Percentiles rank a stretch among this genome's conserved stretches.
Evolutionary conservation across 2,113 vertebrate genomes (phyloP).

Genomic region (Ammospiza nelsoni): DNA sequence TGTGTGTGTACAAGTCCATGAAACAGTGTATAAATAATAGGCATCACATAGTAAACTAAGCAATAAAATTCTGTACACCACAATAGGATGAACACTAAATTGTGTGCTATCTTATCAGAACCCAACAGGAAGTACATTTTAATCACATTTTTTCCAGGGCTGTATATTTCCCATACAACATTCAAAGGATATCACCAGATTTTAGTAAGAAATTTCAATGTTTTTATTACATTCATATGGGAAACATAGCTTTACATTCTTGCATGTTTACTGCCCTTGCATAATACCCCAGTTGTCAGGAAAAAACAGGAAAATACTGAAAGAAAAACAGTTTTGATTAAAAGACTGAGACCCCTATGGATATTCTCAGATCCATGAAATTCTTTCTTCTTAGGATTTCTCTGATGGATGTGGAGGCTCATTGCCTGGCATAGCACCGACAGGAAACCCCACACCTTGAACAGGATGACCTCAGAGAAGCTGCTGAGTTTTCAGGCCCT

Average conservation of each 20-base stretch:
- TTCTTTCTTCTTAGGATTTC: conserved; percentile 40
- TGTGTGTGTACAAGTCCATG: neutral
- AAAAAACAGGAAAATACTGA: conserved; percentile 18
- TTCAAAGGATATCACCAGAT: conserved; percentile 38
- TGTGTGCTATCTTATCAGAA: conserved; percentile 16
- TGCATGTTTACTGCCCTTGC: conserved; percentile 57
- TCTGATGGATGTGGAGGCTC: conserved; percentile 4
- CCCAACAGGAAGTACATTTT: neutral
- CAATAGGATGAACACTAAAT: neutral
- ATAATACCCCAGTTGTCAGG: conserved; percentile 36
- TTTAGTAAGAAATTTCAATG: conserved; percentile 22
- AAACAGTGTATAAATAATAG: neutral
- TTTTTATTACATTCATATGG: conserved; percentile 61
- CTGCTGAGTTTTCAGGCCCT: neutral
- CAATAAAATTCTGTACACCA: neutral
- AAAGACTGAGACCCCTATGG: conserved; percentile 35
- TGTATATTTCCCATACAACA: neutral
- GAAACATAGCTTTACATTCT: conserved; percentile 61
- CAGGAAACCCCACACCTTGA: conserved; percentile 49
- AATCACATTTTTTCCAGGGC: neutral
- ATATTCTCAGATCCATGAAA: conserved; percentile 44
- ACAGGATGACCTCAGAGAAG: conserved; percentile 28
- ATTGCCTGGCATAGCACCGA: neutral
- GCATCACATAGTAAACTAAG: neutral
- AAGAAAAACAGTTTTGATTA: conserved; percentile 58